Evolutionary conservation across 1,140 invertebrate species (phyloP), one percentile per base, ranked within the genome.

Genomic region (Zaprionus ghesquierei): DNA sequence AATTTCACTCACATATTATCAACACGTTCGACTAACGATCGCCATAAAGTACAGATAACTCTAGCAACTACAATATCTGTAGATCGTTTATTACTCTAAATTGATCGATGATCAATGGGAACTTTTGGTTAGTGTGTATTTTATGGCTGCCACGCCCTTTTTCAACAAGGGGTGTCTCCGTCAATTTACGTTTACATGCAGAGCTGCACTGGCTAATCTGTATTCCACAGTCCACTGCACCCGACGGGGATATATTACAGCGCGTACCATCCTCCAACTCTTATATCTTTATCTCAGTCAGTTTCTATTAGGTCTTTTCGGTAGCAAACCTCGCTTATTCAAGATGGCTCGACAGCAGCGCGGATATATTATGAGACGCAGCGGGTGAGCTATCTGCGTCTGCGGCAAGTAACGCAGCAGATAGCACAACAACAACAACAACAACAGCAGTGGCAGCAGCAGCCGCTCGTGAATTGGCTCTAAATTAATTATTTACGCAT

Each of bases 401-500:
- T 46, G 65, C 41, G 23, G 69, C 55, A 69, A 68, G 65, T 56
- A 41, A 58, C 64, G 61, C 55, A 62, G 70, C 54, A 69, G 70
- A 62, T 62, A 65, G 27, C 46, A 22, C 69, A 49, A 29, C 75
- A 68, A 46, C 25, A 44, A 56, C 18, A n/a, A n/a, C n/a, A n/a
- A n/a, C n/a, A n/a, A n/a, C n/a, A n/a, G 12, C 27, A n/a, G 6
- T 23, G 38, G 59, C 27, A 23, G 51, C 41, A 62, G 35, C 51
- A 31, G 62, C 27, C 18, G 33, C 80, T 82, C 81, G 50, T 84
- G 79, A 85, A 86, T 87, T 80, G 82, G 75, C 77, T 87, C 78
- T 81, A 87, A 86, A 87, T 87, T 87, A 86, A 87, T 87, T 86
- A 78, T 86, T 82, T 87, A 86, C 82, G 82, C 82, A 82, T 87